Base-by-base conservation (phyloP, 1,140 invertebrate genomes). In the Sitodiplosis mosellana region DNA sequence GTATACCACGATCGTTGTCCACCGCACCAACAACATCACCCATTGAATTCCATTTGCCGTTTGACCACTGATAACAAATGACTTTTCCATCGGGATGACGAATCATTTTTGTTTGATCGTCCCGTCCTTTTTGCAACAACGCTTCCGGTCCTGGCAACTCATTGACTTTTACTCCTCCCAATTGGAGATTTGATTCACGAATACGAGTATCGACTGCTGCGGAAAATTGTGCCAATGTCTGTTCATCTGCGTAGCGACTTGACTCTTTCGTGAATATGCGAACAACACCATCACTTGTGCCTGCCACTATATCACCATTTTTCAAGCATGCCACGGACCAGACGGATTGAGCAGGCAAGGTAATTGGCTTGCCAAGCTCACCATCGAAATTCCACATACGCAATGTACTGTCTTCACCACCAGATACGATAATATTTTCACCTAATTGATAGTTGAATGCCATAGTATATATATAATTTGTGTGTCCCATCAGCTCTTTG, bases 251-350 rank as follows among this genome's bases (percentile, higher is more conserved):
- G 49, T 77, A 74, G 42, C 82, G 67, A 4, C 68, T 60, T 8
- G 77, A 65, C 57, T 83, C 74, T 50, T 70, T 66, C 0, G 84
- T 86, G 58, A 96, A 95, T 43, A 96, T 75, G 49, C 91, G 72
- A 0, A 94, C 72, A 0, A 83, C 59, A 1, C 86, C 87, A 68
- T 96, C 91, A 66, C 87, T 92, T 52, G 64, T 60, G 57, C 89
- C 93, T 50, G 85, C 78, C n/a, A 86, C 86, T 58, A 98, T 76
- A 66, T 97, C 91, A 11, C 81, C 82, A 69, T 95, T 94, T 3
- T 69, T 56, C 15, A 96, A 61, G 49, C 78, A 74, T 47, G 77
- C 72, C 0, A 94, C 80, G 43, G 78, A 76, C 94, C 94, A 98
- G 7, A 96, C 78, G 18, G 87, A 89, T 46, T 85, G 78, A 1